Base-by-base conservation (phyloP, 2,888 invertebrate species). In the Microplitis deprimator region DNA sequence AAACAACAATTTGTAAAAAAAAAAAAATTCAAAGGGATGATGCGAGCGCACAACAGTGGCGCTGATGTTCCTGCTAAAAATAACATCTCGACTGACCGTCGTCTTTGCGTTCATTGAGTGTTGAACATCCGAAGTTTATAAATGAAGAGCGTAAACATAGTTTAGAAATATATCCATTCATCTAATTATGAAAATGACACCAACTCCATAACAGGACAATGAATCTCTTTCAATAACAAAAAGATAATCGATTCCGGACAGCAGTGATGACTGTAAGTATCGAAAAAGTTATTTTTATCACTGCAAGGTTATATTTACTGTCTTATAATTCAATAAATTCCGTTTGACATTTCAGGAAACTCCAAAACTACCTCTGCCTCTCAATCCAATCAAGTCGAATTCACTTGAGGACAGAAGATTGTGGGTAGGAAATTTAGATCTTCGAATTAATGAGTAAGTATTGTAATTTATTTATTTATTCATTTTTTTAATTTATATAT, bases 391-490 rank as follows among this genome's bases (percentile, higher is more conserved):
- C 77, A 92, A 91, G 81, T 91, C 90, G 29, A 91, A 85, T 77
- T 91, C 92, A 78, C 87, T 92, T 2, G 94, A 94, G 80, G 94
- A 95, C 77, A 93, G 93, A 84, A 92, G 96, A 85, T 90, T 98
- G 68, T 98, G 98, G 97, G 95, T 98, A 81, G 98, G 98, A 73
- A 98, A 98, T 90, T 91, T 98, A 80, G 97, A 98, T 90, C 91
- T 94, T 7, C 92, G 96, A 89, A 93, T 98, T 90, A 96, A 96
- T 92, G 98, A 98, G 97, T 98, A 96, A 96, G 97, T 93, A 90
- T 87, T 85, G 65, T 50, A 13, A 20, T 38, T n/a, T 20, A 65
- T 68, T 60, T 29, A 50, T n/a, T 6, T 39, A 61, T 16, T 1
- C 62, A 6, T 13, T n/a, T n/a, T n/a, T n/a, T 17, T 17, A 39